These are phyloP conservation scores for Caenorhabditis remanei DNA, from an alignment of 1,140 invertebrate species.

Conservation along the genomic window DNA sequence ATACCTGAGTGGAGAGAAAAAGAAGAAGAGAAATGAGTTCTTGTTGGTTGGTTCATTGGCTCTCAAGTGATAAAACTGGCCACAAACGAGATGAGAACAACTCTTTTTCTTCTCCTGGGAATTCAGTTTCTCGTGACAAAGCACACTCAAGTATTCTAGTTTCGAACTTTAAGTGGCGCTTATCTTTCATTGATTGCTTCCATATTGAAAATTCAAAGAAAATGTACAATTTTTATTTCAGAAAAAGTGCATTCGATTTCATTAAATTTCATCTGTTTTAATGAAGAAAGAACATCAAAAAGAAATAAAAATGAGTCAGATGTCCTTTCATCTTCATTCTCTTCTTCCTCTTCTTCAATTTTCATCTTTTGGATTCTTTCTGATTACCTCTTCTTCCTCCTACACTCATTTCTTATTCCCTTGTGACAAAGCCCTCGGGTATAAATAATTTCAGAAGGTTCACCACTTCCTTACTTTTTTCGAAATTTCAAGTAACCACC, in stretches of 20 bases:
- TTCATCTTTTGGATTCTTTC: not conserved
- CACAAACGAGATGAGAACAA: conserved; percentile 33
- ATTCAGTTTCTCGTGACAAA: conserved; percentile 5
- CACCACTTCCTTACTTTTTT: not conserved
- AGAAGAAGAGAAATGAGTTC: not conserved
- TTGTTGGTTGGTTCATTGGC: conserved; percentile 15
- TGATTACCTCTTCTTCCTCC: not conserved
- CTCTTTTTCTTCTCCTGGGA: conserved; percentile 2
- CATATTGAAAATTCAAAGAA: no score
- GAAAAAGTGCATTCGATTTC: no score
- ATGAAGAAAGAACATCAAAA: conserved; percentile 1
- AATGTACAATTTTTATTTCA: no score
- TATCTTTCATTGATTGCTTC: not conserved
- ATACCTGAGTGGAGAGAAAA: not conserved
- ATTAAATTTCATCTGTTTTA: no score
- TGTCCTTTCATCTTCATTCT: not conserved
- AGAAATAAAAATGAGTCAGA: not conserved
- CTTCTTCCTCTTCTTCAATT: not conserved
- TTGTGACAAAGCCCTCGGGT: not conserved
- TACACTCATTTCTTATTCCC: conserved; percentile 10
- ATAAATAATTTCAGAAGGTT: not conserved
- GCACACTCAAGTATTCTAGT: not conserved
- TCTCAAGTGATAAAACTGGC: conserved; percentile 48
- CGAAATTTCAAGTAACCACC: not conserved
- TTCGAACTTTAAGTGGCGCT: not conserved